A percentile compares a stretch with the other conserved stretches of the same genome.
Conservation (phyloP, 2,797 vertebrate species). For the Schizopygopsis pylzovi region DNA sequence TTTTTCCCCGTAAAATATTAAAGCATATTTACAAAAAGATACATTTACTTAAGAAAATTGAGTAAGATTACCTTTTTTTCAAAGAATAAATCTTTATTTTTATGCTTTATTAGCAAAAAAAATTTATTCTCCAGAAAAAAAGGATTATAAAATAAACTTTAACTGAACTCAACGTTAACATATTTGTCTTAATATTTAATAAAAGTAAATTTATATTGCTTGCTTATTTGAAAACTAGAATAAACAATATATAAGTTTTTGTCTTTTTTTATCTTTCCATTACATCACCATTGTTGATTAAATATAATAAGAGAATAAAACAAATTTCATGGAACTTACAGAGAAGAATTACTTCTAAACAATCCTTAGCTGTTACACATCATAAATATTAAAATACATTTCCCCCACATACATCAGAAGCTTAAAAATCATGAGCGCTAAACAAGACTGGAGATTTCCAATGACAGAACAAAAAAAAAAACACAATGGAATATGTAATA, state of each 20-base stretch:
- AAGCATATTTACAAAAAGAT: not conserved
- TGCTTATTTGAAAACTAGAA: not conserved
- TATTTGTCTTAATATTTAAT: not conserved
- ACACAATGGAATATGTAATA: not conserved
- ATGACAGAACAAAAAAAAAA: not conserved
- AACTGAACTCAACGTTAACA: not conserved
- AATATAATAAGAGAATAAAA: not conserved
- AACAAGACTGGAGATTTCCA: conserved; percentile 19
- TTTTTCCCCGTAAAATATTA: not conserved
- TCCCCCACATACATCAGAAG: conserved; percentile 11
- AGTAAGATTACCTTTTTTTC: not conserved
- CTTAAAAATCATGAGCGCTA: conserved; percentile 1
- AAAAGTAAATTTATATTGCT: not conserved
- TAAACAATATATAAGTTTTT: not conserved
- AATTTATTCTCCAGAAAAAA: not conserved
- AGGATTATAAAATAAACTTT: not conserved
- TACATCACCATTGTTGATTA: not conserved
- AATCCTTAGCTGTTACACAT: not conserved
- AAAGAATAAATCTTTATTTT: not conserved
- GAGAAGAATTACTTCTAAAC: not conserved
- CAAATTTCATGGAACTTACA: not conserved
- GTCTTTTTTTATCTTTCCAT: not conserved
- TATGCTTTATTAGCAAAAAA: not conserved
- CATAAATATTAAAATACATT: not conserved
- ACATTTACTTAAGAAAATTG: not conserved